Percentiles rank a stretch among this genome's conserved stretches.
Evolutionary conservation across 2,797 vertebrate species (phyloP).

Genomic region (Salarias fasciatus): DNA sequence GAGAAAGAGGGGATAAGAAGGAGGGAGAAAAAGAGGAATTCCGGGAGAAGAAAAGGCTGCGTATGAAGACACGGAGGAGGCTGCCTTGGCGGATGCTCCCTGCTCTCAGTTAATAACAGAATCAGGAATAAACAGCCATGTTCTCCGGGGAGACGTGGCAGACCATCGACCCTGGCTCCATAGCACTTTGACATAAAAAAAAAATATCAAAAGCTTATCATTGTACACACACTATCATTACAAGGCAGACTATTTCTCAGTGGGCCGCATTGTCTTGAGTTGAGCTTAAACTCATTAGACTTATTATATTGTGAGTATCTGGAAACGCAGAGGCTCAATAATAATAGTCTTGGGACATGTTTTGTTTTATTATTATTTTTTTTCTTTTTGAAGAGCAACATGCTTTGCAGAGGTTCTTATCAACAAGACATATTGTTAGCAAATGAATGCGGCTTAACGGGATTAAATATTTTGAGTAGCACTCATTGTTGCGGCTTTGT

Average conservation of each 20-base stretch:
- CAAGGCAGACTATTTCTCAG: constrained; percentile 56
- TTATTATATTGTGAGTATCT: constrained; percentile 58
- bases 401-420: constrained; percentile 58
- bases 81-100: constrained; percentile 50
- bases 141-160: constrained; percentile 56
- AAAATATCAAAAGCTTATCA: constrained; percentile 69
- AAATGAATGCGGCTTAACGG: constrained; percentile 52
- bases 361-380: constrained; percentile 13
- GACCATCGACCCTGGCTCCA: constrained; percentile 59
- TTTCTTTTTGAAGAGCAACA: constrained; percentile 36
- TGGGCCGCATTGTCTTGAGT: constrained; percentile 52
- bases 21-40: constrained; percentile 21
- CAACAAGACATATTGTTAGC: constrained; percentile 46
- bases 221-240: constrained; percentile 60
- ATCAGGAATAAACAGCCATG: constrained; percentile 74
- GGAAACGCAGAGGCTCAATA: constrained; percentile 40
- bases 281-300: constrained; percentile 69
- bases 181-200: constrained; percentile 55
- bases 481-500: constrained; percentile 23
- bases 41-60: constrained; percentile 38
- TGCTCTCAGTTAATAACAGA: constrained; percentile 73
- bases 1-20: constrained; percentile 33
- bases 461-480: constrained; percentile 60
- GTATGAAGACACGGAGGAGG: constrained; percentile 45
- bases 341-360: constrained; percentile 41